Percentiles rank a stretch among this genome's conserved stretches.
These are phyloP conservation scores for Campoplex nolae DNA, from an alignment of 2,888 invertebrate genomes.

Conservation along the genomic window DNA sequence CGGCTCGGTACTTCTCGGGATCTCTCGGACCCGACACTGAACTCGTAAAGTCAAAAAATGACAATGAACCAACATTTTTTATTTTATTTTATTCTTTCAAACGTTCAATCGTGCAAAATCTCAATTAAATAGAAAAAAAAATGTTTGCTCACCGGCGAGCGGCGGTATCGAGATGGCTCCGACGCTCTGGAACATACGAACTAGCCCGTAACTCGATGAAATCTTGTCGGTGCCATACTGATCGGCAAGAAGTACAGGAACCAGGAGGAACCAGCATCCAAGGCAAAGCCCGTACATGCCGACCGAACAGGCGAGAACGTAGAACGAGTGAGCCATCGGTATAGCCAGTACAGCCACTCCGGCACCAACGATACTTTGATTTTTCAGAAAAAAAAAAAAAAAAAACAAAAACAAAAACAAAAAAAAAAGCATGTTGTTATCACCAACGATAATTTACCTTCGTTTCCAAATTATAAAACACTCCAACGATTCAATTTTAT, in stretches of 20 bases:
- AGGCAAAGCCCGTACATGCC: constrained; percentile 90
- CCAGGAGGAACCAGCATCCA: constrained; percentile 91
- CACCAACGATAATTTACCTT: neutral
- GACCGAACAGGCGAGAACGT: constrained; percentile 88
- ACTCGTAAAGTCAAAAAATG: neutral
- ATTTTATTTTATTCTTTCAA: no score
- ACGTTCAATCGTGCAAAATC: no score
- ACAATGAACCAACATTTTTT: no score
- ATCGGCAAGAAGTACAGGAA: constrained; percentile 90
- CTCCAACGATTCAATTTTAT: no score
- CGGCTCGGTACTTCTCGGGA: neutral
- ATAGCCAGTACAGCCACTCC: constrained; percentile 89
- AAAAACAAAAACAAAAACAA: neutral
- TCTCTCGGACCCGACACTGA: neutral
- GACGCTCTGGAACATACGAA: constrained; percentile 91
- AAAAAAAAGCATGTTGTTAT: neutral
- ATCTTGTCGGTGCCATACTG: constrained; percentile 91
- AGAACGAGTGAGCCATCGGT: constrained; percentile 88
- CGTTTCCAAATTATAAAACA: no score
- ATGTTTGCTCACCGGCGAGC: constrained; percentile 86
- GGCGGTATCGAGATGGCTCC: constrained; percentile 91
- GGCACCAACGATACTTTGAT: constrained; percentile 88
- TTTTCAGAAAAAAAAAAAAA: neutral
- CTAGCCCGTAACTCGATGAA: constrained; percentile 91
- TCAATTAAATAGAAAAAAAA: neutral